phyloP scores from a whole-genome alignment of 2,113 vertebrate species.

The Cromileptes altivelis region DNA sequence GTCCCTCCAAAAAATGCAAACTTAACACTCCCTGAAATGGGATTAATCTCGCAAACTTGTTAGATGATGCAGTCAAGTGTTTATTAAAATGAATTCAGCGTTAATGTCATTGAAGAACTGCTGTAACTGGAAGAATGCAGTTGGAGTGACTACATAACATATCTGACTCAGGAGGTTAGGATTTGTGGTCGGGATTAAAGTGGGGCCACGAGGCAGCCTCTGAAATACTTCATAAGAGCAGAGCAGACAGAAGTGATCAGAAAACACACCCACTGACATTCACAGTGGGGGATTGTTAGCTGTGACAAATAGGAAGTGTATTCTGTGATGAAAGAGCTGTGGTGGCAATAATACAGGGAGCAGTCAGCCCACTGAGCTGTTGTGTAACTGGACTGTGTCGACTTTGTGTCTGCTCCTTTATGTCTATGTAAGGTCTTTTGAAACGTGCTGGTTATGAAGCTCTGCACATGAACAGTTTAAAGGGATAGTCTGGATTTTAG shows the following conservation, averaged over 20 bases:
- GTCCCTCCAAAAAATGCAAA: neutral
- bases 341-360: neutral
- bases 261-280: neutral
- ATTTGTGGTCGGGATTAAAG: conserved; percentile 7
- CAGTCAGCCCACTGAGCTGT: neutral
- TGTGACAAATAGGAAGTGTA: neutral
- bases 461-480: neutral
- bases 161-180: neutral
- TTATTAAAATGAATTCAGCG: neutral
- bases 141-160: neutral
- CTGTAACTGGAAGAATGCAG: neutral
- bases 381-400: neutral
- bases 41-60: neutral
- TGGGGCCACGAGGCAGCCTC: neutral
- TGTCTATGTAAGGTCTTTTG: neutral
- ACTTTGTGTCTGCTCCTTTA: neutral
- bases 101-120: neutral
- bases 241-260: neutral
- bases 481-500: too few species aligned
- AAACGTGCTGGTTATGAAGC: neutral
- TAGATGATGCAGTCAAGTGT: neutral
- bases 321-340: neutral
- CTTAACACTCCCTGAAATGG: neutral
- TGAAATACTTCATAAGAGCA: neutral
- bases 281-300: neutral